These are phyloP conservation scores for Azemiops feae DNA, from an alignment of 2,113 vertebrate species.

Conservation along the genomic window DNA sequence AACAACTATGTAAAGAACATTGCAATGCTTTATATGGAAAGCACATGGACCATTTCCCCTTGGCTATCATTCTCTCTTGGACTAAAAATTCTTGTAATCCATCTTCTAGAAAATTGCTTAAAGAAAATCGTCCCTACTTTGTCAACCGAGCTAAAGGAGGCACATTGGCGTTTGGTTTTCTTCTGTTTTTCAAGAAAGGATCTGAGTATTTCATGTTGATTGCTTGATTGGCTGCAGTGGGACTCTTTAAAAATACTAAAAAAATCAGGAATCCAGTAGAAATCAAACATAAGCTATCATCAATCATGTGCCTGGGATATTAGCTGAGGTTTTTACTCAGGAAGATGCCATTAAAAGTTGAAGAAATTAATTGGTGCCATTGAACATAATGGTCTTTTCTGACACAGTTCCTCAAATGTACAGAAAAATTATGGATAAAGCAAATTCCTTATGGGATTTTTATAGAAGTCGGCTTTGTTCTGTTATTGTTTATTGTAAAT, in stretches of 20 bases:
- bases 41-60: conserved; percentile 57
- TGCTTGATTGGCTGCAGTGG: conserved; percentile 85
- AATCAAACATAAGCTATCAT: conserved; percentile 77
- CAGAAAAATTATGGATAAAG: conserved; percentile 82
- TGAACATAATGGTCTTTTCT: conserved; percentile 78
- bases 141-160: conserved; percentile 60
- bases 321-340: conserved; percentile 78
- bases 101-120: conserved; percentile 72
- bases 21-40: conserved; percentile 44
- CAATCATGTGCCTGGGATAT: conserved; percentile 71
- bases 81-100: conserved; percentile 73
- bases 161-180: conserved; percentile 71
- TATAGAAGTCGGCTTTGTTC: conserved; percentile 78
- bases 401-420: conserved; percentile 79
- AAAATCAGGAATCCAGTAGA: conserved; percentile 79
- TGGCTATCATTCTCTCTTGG: conserved; percentile 66
- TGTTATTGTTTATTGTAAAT: conserved; percentile 85
- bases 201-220: conserved; percentile 84
- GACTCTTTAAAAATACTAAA: conserved; percentile 83
- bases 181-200: conserved; percentile 71
- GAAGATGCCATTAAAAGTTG: conserved; percentile 84
- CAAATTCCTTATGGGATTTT: conserved; percentile 80
- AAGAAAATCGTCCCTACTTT: conserved; percentile 68
- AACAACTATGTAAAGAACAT: conserved; percentile 41
- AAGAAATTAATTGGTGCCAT: conserved; percentile 85